Conservation (phyloP, 2,113 vertebrate genomes). For the Malurus elegans region DNA sequence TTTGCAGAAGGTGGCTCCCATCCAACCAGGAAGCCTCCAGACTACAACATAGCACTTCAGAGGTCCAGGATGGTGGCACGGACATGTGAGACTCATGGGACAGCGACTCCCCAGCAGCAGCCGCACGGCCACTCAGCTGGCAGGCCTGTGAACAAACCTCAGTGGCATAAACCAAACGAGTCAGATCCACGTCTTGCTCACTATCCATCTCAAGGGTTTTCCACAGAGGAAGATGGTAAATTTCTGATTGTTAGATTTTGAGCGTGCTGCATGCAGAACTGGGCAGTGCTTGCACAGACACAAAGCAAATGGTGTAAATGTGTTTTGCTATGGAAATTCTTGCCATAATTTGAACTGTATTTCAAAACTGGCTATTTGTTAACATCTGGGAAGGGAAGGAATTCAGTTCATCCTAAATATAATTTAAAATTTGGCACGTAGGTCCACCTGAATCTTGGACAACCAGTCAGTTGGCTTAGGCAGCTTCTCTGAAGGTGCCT, state of each 20-base stretch:
- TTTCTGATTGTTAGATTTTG: slow-evolving; percentile 44
- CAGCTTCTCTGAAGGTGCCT: not conserved
- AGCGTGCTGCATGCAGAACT: not conserved
- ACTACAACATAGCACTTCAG: slow-evolving; percentile 96
- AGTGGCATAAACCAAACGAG: slow-evolving; percentile 82
- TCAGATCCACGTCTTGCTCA: slow-evolving; percentile 76
- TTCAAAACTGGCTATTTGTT: not conserved
- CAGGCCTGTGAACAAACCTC: slow-evolving; percentile 72
- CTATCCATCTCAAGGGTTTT: slow-evolving; percentile 75
- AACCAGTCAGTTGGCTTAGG: not conserved
- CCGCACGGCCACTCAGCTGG: slow-evolving; percentile 65
- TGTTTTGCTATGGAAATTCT: not conserved
- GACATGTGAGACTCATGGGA: slow-evolving; percentile 79
- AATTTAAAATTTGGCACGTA: not conserved
- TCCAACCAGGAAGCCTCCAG: slow-evolving; percentile 87
- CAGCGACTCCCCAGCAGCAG: slow-evolving; percentile 62
- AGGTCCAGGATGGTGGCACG: slow-evolving; percentile 92
- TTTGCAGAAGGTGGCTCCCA: slow-evolving; percentile 84
- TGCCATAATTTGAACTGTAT: not conserved
- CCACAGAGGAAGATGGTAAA: slow-evolving; percentile 91
- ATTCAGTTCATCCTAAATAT: not conserved
- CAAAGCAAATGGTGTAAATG: not conserved
- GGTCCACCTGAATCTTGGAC: not conserved
- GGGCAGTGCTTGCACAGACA: not conserved
- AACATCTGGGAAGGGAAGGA: not conserved